These are phyloP conservation scores for Lypha dubia DNA, from an alignment of 2,888 invertebrate genomes.

Conservation along the genomic window DNA sequence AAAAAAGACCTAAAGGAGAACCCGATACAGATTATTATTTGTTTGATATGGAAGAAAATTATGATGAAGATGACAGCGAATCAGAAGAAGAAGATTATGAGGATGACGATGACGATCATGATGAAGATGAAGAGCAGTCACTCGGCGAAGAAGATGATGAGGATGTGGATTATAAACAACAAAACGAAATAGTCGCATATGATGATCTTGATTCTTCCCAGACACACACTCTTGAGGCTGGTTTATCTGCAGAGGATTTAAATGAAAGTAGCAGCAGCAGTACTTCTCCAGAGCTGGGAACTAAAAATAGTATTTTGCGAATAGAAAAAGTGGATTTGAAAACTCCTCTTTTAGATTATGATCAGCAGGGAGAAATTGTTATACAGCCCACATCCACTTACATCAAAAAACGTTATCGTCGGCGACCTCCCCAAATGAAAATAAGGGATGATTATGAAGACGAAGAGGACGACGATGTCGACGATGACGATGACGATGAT, in stretches of 20 bases:
- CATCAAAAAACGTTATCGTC: conserved; percentile 76
- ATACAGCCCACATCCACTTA: conserved; percentile 72
- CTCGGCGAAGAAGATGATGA: conserved; percentile 68
- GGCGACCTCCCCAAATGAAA: conserved; percentile 73
- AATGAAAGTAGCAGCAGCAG: conserved; percentile 75
- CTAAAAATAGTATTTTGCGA: conserved; percentile 77
- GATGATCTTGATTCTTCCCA: conserved; percentile 63
- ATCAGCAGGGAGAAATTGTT: conserved; percentile 8
- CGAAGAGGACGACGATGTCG: conserved; percentile 29
- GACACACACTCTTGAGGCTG: conserved; percentile 7
- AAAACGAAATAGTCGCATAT: conserved; percentile 70
- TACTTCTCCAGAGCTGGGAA: conserved; percentile 77
- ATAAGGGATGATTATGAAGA: conserved; percentile 73
- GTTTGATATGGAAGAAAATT: conserved; percentile 70
- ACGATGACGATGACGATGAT: conserved; percentile 74
- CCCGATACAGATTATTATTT: conserved; percentile 73
- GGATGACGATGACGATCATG: conserved; percentile 70
- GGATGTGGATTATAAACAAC: conserved; percentile 73
- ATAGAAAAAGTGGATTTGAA: conserved; percentile 36
- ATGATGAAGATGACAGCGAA: conserved; percentile 74
- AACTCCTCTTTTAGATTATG: conserved; percentile 41
- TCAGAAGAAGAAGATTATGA: conserved; percentile 39
- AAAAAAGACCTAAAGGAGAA: conserved; percentile 36
- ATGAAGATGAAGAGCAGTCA: conserved; percentile 50
- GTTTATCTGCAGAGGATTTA: conserved; percentile 45